A percentile compares a stretch with the other conserved stretches of the same genome.
Evolutionary conservation across 1,140 invertebrate species (phyloP).

Genomic region (Microplitis demolitor): DNA sequence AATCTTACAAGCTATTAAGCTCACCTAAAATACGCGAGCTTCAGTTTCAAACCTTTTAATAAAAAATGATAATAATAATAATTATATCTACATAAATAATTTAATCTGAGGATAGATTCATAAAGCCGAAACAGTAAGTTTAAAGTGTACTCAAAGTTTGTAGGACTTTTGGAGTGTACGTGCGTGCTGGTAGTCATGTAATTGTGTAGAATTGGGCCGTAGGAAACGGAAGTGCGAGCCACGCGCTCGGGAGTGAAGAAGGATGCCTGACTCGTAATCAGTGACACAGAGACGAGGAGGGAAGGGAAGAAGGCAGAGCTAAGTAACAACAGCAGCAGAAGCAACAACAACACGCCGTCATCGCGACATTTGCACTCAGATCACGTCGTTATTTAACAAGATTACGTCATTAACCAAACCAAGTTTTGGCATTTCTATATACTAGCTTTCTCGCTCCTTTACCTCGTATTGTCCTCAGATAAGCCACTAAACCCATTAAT

Average conservation of each 20-base stretch:
- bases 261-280: constrained; percentile 19
- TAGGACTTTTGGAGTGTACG: constrained; percentile 9
- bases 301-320: no score
- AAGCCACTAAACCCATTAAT: no score
- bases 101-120: no score
- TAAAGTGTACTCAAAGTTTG: no score
- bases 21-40: no score
- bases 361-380: constrained; percentile 19
- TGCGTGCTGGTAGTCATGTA: background rate
- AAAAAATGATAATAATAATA: no score
- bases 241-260: background rate
- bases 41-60: no score
- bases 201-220: constrained; percentile 10
- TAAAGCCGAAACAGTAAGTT: no score
- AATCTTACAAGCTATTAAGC: no score
- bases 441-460: no score
- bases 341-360: background rate
- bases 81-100: no score
- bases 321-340: background rate
- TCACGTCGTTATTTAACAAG: constrained; percentile 29
- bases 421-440: no score
- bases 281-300: background rate
- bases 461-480: background rate
- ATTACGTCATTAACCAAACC: constrained; percentile 21
- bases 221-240: constrained; percentile 20